A percentile compares a stretch with the other conserved stretches of the same genome.
These are phyloP conservation scores for Aeoliscus strigatus DNA, from an alignment of 2,797 vertebrate genomes.

Conservation along the genomic window DNA sequence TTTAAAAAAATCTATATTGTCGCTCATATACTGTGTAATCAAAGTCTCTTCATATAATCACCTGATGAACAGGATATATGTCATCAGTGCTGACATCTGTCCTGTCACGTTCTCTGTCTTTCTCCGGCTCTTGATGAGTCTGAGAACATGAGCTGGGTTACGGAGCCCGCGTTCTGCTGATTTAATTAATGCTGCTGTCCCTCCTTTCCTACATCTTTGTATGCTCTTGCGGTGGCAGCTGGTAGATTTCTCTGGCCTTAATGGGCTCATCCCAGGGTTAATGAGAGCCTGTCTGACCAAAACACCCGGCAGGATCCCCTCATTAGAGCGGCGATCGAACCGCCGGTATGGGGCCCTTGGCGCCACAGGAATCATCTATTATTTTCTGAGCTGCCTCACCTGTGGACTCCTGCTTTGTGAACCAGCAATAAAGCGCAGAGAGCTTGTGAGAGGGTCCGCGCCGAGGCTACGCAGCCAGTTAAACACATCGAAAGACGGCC, in stretches of 20 bases:
- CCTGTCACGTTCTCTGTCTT: not conserved
- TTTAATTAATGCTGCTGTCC: conserved; percentile 50
- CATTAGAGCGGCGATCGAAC: conserved; percentile 59
- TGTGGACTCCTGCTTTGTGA: conserved; percentile 34
- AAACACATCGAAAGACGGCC: conserved; percentile 21
- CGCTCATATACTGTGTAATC: too few species aligned
- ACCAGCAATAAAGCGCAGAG: conserved; percentile 38
- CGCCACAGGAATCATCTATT: conserved; percentile 51
- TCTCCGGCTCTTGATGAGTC: conserved; percentile 22
- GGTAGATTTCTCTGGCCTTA: conserved; percentile 46
- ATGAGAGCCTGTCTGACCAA: conserved; percentile 59
- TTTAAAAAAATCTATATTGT: too few species aligned
- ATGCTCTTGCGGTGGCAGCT: conserved; percentile 42
- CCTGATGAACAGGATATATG: too few species aligned
- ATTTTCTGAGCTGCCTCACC: conserved; percentile 45
- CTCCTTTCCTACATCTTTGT: conserved; percentile 35
- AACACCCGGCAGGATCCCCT: conserved; percentile 55
- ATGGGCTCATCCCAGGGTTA: conserved; percentile 61
- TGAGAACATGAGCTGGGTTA: conserved; percentile 15
- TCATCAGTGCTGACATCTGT: too few species aligned
- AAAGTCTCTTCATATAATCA: too few species aligned
- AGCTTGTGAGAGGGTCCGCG: conserved; percentile 39
- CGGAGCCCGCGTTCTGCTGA: conserved; percentile 34
- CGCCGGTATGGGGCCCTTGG: conserved; percentile 24
- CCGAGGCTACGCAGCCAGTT: conserved; percentile 33